Conservation (phyloP, 2,888 invertebrate genomes). For the Xestia sexstrigata region DNA sequence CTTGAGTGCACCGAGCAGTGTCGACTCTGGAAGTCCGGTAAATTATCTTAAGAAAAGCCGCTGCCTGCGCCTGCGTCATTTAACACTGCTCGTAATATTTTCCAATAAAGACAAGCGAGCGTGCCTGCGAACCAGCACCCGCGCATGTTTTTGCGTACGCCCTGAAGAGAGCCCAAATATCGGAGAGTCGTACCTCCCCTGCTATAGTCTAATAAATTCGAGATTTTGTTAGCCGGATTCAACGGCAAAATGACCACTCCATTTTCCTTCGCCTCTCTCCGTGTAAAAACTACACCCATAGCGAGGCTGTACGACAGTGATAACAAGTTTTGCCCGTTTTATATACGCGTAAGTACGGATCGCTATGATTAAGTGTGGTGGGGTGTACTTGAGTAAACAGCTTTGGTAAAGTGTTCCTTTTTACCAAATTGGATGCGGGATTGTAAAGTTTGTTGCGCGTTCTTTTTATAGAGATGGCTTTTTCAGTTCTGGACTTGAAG, state of each 20-base stretch:
- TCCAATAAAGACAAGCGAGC: background rate
- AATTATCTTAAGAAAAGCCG: background rate
- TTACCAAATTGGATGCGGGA: slow-evolving; percentile 60
- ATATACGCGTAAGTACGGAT: slow-evolving; percentile 67
- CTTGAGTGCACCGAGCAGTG: background rate
- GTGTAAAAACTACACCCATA: slow-evolving; percentile 50
- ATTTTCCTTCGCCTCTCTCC: slow-evolving; percentile 29
- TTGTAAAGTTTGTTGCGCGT: slow-evolving; percentile 51
- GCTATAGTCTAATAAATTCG: background rate
- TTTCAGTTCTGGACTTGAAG: slow-evolving; percentile 23
- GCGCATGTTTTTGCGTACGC: background rate
- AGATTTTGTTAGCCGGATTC: background rate
- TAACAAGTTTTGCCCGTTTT: slow-evolving; percentile 68
- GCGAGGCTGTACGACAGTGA: slow-evolving; percentile 64
- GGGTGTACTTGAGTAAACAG: slow-evolving; percentile 63
- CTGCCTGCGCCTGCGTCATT: background rate
- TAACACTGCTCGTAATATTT: background rate
- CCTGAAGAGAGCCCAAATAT: too few relatives aligned
- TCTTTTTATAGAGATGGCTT: slow-evolving; percentile 44
- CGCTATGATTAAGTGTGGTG: slow-evolving; percentile 66
- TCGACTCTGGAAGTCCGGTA: background rate
- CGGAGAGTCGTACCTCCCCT: too few relatives aligned
- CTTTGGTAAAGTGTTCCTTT: slow-evolving; percentile 51
- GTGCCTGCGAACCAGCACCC: background rate
- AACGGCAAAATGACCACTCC: slow-evolving; percentile 16